Evolutionary conservation across 2,888 invertebrate species (phyloP).

Genomic region (Cistogaster globosa): DNA sequence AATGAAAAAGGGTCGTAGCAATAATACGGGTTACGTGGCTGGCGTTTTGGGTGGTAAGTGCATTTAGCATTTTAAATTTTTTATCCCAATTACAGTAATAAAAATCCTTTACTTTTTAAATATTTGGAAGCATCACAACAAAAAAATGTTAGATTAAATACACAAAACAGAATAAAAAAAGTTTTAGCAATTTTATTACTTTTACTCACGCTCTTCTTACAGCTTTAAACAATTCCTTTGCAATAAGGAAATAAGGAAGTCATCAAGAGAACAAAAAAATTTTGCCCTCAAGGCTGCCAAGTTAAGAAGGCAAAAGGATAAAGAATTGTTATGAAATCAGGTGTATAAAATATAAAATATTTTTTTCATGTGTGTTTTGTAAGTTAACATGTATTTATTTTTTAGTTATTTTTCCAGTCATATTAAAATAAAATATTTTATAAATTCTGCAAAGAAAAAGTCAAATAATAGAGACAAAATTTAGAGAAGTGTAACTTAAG

Average conservation of each 20-base stretch:
- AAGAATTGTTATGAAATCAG: conserved; percentile 23
- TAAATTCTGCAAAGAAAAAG: conserved; percentile 3
- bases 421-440: conserved; percentile 63
- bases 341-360: conserved; percentile 39
- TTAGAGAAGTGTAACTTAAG: conserved; percentile 56
- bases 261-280: neutral
- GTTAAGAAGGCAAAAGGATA: neutral
- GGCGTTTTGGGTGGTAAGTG: conserved; percentile 81
- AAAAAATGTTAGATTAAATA: neutral
- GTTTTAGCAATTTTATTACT: neutral
- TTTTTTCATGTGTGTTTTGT: conserved; percentile 3
- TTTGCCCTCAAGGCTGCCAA: conserved; percentile 36
- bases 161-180: neutral
- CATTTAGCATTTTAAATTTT: conserved; percentile 5
- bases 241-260: neutral
- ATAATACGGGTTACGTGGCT: conserved; percentile 78
- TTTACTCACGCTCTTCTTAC: neutral
- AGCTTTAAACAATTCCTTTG: neutral
- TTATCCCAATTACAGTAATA: neutral
- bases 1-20: conserved; percentile 79
- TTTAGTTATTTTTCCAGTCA: conserved; percentile 26
- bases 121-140: neutral
- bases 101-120: neutral
- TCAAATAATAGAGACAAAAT: conserved; percentile 7
- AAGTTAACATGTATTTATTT: conserved; percentile 1